Conservation (phyloP, 2,113 vertebrate species). For the Origma solitaria region DNA sequence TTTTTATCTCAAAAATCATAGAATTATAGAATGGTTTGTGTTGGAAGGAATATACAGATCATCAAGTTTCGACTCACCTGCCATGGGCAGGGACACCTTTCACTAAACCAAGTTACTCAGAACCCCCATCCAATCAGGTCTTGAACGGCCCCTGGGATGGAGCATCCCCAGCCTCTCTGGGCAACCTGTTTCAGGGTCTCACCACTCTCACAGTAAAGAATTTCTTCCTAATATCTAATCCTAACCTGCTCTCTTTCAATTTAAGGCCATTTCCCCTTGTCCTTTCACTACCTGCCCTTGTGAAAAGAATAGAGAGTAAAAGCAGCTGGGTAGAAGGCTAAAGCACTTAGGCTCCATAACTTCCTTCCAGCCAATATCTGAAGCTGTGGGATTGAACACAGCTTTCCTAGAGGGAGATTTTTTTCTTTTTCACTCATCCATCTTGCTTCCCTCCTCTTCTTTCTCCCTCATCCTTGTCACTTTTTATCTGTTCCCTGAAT, state of each 20-base stretch:
- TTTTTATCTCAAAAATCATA: neutral
- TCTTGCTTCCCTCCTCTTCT: neutral
- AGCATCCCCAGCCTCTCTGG: neutral
- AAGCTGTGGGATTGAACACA: neutral
- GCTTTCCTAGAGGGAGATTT: neutral
- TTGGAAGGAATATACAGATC: neutral
- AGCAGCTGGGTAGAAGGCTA: neutral
- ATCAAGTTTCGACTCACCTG: neutral
- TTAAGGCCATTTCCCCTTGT: neutral
- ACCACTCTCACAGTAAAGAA: neutral
- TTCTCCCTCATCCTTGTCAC: neutral
- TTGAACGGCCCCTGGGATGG: neutral
- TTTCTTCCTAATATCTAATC: neutral
- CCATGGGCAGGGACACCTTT: neutral
- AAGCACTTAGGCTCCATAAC: neutral
- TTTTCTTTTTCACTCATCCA: neutral
- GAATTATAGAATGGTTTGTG: neutral
- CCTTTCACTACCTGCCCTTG: neutral
- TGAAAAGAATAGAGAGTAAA: neutral
- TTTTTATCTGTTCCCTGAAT: neutral
- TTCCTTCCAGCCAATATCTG: neutral
- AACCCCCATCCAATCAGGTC: neutral
- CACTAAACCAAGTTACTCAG: neutral
- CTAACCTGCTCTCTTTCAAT: neutral
- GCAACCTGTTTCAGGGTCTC: neutral